phyloP scores from a whole-genome alignment of 2,888 invertebrate genomes.

The Emesis russula region DNA sequence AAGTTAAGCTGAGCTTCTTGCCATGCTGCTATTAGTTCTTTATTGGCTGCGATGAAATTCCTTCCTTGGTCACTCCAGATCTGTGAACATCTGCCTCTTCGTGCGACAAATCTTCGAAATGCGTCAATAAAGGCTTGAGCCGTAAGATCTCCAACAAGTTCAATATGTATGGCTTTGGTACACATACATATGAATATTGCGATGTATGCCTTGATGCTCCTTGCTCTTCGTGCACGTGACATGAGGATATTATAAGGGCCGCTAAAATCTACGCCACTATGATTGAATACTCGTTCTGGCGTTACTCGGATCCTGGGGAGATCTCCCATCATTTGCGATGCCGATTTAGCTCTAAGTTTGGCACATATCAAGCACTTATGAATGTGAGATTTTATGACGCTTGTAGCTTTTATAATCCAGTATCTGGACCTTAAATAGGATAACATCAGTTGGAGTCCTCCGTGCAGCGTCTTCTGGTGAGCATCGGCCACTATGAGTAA shows the following conservation, averaged over 20 bases:
- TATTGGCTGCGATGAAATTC: slow-evolving; percentile 75
- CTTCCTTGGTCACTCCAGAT: slow-evolving; percentile 78
- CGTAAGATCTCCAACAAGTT: slow-evolving; percentile 65
- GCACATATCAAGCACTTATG: not conserved
- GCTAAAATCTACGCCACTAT: too few relatives aligned
- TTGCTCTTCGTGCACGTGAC: slow-evolving; percentile 72
- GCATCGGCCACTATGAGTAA: slow-evolving; percentile 74
- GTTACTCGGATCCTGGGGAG: too few relatives aligned
- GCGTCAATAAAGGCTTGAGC: slow-evolving; percentile 86
- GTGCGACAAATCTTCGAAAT: slow-evolving; percentile 74
- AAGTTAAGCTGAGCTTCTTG: slow-evolving; percentile 52
- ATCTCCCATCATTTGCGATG: too few relatives aligned
- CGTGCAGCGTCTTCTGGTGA: slow-evolving; percentile 81
- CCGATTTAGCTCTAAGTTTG: too few relatives aligned
- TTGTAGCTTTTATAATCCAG: slow-evolving; percentile 82
- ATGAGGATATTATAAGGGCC: too few relatives aligned
- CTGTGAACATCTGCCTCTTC: slow-evolving; percentile 67
- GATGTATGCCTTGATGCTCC: slow-evolving; percentile 82
- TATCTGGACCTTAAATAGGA: slow-evolving; percentile 79
- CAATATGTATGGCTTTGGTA: slow-evolving; percentile 85
- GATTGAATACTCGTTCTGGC: too few relatives aligned
- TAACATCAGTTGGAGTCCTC: slow-evolving; percentile 83
- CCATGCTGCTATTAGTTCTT: slow-evolving; percentile 61
- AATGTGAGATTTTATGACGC: slow-evolving; percentile 45
- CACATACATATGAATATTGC: slow-evolving; percentile 85